Evolutionary conservation across 1,140 invertebrate genomes (phyloP).

Genomic region (Drosophila malerkotliana): DNA sequence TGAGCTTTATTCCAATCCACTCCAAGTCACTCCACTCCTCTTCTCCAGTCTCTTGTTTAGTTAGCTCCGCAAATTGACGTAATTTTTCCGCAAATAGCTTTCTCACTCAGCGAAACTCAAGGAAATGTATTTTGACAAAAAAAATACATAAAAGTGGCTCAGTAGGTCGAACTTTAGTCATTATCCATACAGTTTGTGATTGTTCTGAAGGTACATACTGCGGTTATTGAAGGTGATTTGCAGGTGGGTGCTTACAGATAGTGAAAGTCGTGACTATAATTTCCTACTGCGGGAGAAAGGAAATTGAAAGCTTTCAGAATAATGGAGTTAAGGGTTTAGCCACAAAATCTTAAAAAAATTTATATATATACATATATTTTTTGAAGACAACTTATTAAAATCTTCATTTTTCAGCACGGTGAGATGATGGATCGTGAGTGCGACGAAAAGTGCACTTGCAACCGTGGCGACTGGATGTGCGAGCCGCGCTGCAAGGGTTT

Average conservation of each 20-base stretch:
- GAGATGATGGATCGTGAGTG: conserved; percentile 88
- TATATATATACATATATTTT: too few relatives aligned
- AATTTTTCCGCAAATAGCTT: conserved; percentile 57
- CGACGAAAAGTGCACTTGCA: conserved; percentile 89
- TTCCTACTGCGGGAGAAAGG: neutral
- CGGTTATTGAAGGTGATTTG: conserved; percentile 34
- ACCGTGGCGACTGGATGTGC: conserved; percentile 87
- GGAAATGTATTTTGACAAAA: conserved; percentile 45
- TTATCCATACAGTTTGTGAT: conserved; percentile 39
- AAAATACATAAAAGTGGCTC: conserved; percentile 34
- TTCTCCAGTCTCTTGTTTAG: conserved; percentile 29
- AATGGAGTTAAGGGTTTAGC: neutral
- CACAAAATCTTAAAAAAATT: too few relatives aligned
- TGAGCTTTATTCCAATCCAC: conserved; percentile 35
- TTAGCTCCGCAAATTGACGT: conserved; percentile 58
- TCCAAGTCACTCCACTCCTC: conserved; percentile 9
- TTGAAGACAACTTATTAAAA: neutral
- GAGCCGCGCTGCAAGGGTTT: conserved; percentile 87
- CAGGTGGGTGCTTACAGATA: conserved; percentile 3
- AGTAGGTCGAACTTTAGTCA: conserved; percentile 54
- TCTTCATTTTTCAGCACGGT: conserved; percentile 84
- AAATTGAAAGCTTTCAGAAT: neutral
- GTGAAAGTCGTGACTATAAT: conserved; percentile 29
- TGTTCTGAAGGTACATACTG: conserved; percentile 21
- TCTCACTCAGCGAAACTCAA: conserved; percentile 37